Base-by-base conservation (phyloP, 2,888 invertebrate genomes). In the Acanthopleura granulata region DNA sequence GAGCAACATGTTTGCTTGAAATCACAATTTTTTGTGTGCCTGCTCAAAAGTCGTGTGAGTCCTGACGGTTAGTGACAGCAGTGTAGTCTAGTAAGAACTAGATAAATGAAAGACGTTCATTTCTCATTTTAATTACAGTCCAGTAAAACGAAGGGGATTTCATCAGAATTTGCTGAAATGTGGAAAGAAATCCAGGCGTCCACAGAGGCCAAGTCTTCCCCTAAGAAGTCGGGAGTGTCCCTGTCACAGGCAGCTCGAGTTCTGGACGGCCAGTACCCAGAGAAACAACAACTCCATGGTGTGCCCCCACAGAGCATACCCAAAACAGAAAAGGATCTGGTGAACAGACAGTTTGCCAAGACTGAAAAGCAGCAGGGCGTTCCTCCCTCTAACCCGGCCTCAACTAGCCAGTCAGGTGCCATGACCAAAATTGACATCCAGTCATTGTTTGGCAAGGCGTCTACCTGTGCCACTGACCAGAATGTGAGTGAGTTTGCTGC, bases 121-220 rank as follows among this genome's bases (percentile, higher is more conserved):
- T 72, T 72, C 62, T 76, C 76, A 73, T 74, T 62, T 75, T 70
- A 51, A 73, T 66, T 16, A 73, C 74, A 16, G 18, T 25, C 61
- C 62, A 22, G 72, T 61, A 57, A 75, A 73, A 50, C 16, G 16
- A 30, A 49, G 12, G 18, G 30, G 40, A 40, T 40, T 40, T 22
- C 57, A 71, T 76, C 79, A 27, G 87, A 86, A 74, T 87, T 87
- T 81, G 84, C 83, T 69, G 83, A 82, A 75, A 85, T 86, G 80
- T 87, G 87, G 87, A 85, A 84, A 75, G 81, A 85, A 40, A 75
- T 87, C 30, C 81, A 85, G 75, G 75, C 74, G 62, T 71, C 66
- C 16, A 66, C 40, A 71, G 40, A 71, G 16, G 30, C 27, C 0
- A 30, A 40, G 40, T 40, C 30, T 3, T 27, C 22, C 22, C 16